A percentile compares a stretch with the other conserved stretches of the same genome.
Conservation (phyloP, 1,140 invertebrate species). For the Bombyx mori region DNA sequence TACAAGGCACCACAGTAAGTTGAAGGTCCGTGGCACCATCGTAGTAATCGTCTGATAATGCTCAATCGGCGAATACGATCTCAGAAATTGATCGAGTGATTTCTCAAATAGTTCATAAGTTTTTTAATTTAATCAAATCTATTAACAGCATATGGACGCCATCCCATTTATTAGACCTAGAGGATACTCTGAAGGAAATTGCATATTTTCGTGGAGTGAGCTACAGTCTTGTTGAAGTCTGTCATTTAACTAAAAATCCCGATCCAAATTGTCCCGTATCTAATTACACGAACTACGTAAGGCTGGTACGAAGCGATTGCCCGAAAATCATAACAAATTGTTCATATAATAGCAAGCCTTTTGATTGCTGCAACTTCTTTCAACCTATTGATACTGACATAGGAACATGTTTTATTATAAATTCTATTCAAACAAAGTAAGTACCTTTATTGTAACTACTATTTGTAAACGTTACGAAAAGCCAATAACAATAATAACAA, state of each 20-base stretch:
- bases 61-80: too few species aligned
- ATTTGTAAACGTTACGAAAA: too few species aligned
- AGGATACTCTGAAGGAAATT: constrained; percentile 77
- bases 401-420: constrained; percentile 77
- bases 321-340: constrained; percentile 71
- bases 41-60: too few species aligned
- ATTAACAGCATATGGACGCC: constrained; percentile 73
- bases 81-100: too few species aligned
- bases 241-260: constrained; percentile 58
- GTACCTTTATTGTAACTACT: background rate
- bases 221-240: constrained; percentile 74
- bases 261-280: constrained; percentile 43
- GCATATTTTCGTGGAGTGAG: constrained; percentile 76
- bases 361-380: constrained; percentile 79
- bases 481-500: background rate
- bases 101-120: too few species aligned
- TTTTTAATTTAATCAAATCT: background rate
- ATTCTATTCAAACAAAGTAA: constrained; percentile 74
- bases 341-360: constrained; percentile 73
- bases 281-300: constrained; percentile 73
- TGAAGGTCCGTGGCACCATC: too few species aligned
- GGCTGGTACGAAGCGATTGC: constrained; percentile 73
- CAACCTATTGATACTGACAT: constrained; percentile 75
- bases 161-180: constrained; percentile 75
- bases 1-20: too few species aligned